Conservation (phyloP, 2,888 invertebrate genomes). For the Pristionchus mayeri region DNA sequence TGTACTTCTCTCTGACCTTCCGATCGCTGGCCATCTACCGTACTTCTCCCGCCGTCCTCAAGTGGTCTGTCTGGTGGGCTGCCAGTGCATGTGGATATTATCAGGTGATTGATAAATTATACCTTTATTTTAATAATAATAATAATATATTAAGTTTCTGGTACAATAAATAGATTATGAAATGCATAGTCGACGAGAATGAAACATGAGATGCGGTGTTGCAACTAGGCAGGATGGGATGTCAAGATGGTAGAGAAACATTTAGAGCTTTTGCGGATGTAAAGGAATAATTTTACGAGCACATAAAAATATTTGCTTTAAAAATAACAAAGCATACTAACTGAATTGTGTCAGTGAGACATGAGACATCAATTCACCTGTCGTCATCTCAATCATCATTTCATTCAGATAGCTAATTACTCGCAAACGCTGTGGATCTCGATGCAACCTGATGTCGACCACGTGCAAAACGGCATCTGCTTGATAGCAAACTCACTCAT, state of each 20-base stretch:
- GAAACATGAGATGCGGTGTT: too few relatives aligned
- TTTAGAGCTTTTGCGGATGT: too few relatives aligned
- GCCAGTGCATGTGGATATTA: conserved; percentile 84
- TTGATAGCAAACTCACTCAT: conserved; percentile 86
- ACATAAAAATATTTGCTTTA: background rate
- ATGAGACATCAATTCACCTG: too few relatives aligned
- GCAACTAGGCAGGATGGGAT: too few relatives aligned
- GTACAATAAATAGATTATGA: too few relatives aligned
- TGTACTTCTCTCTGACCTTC: conserved; percentile 50
- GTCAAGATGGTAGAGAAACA: too few relatives aligned
- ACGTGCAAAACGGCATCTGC: conserved; percentile 85
- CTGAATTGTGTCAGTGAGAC: too few relatives aligned
- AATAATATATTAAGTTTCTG: too few relatives aligned
- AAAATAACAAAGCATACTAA: background rate
- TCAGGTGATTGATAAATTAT: conserved; percentile 73
- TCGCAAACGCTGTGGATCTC: conserved; percentile 88
- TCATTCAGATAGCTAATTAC: conserved; percentile 82
- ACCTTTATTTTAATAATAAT: too few relatives aligned
- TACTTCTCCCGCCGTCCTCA: conserved; percentile 76
- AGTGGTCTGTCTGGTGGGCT: conserved; percentile 88
- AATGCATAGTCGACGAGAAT: too few relatives aligned
- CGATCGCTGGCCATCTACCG: conserved; percentile 48
- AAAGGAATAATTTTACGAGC: too few relatives aligned
- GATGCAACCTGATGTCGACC: conserved; percentile 79
- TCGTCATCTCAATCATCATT: too few relatives aligned